Evolutionary conservation across 2,113 vertebrate species (phyloP).

Genomic region (Arenaria interpres): DNA sequence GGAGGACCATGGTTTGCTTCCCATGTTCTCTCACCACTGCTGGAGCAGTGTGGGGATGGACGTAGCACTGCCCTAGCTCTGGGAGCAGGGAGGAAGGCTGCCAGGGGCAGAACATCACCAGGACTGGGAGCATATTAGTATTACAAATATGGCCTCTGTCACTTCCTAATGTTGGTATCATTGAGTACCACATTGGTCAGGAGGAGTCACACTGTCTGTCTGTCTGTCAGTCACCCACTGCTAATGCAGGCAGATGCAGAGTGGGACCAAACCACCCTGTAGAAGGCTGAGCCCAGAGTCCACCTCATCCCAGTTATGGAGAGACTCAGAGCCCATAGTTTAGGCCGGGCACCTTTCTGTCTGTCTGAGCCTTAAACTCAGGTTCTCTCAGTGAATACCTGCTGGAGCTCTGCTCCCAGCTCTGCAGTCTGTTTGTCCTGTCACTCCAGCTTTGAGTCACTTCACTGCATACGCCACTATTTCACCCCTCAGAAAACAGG

Average conservation of each 20-base stretch:
- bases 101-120: neutral
- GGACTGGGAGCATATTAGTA: neutral
- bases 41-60: neutral
- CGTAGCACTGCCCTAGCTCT: neutral
- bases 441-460: neutral
- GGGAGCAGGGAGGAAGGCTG: neutral
- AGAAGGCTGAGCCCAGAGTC: neutral
- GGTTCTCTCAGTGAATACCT: neutral
- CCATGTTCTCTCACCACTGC: rapidly evolving
- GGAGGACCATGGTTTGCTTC: neutral
- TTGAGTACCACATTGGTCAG: neutral
- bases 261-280: neutral
- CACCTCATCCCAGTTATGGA: neutral
- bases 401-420: neutral
- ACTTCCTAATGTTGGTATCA: neutral
- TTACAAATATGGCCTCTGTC: neutral
- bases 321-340: neutral
- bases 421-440: rapidly evolving
- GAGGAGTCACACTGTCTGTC: neutral
- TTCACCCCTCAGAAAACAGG: neutral
- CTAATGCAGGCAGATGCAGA: neutral
- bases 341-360: neutral
- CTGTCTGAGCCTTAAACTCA: neutral
- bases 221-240: neutral
- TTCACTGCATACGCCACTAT: neutral